These are phyloP conservation scores for Pelagia noctiluca DNA, from an alignment of 30 jellyfish, hydroid and myxozoan genomes.

Conservation along the genomic window DNA sequence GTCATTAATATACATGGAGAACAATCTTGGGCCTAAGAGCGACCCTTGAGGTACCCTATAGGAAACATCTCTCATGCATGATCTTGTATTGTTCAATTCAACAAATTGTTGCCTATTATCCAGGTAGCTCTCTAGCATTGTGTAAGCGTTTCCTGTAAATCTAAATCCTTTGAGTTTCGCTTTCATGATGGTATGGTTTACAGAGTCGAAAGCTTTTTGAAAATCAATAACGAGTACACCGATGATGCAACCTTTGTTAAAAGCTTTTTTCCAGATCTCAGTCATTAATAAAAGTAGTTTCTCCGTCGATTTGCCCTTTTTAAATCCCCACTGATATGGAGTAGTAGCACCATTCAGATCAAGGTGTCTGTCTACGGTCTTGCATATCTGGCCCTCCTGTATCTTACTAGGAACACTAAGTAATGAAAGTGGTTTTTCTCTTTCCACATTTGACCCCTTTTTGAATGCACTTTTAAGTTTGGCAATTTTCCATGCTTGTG, in stretches of 20 bases:
- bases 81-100: constrained; percentile 1
- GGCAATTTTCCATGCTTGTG: too few species aligned
- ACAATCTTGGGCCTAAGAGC: constrained; percentile 12
- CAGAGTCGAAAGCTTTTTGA: not conserved
- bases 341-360: constrained; percentile 20
- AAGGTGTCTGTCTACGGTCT: constrained; percentile 45
- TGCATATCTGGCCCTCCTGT: constrained; percentile 58
- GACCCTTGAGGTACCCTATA: constrained; percentile 47
- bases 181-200: not conserved
- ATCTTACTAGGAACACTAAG: constrained; percentile 53
- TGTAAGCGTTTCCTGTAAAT: not conserved
- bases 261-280: constrained; percentile 41
- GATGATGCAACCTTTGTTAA: constrained; percentile 17
- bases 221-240: too few species aligned
- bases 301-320: constrained; percentile 41
- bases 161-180: constrained; percentile 22
- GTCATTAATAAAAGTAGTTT: constrained; percentile 40
- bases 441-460: too few species aligned
- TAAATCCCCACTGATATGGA: constrained; percentile 51
- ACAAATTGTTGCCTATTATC: constrained; percentile 8
- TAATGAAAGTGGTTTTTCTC: constrained; percentile 48
- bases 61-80: not conserved
- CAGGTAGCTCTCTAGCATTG: not conserved
- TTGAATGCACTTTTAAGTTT: too few species aligned
- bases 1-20: constrained; percentile 21